Evolutionary conservation across 2,888 invertebrate species (phyloP), one percentile per base, ranked within the genome.

Genomic region (Phasia obesa): DNA sequence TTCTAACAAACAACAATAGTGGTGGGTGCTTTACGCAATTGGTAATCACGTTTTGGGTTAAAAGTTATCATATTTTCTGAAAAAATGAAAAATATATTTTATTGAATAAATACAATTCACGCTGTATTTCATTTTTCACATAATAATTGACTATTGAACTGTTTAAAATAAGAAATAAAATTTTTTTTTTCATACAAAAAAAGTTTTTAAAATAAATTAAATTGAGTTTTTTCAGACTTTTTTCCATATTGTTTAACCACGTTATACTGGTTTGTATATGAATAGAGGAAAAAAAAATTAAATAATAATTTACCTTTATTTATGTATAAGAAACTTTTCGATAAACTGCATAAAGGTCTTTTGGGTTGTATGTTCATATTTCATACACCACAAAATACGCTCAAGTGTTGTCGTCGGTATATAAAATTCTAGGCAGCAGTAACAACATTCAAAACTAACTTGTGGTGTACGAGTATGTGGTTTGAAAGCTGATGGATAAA

Each of bases 321-420:
- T 79, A 76, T 75, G 71, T 67, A 17, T 44, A 62, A 49, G 23
- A 79, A 44, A 70, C 74, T 75, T 74, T 78, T 70, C 59, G 76
- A 65, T 80, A 65, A 78, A 59, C 71, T 74, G 82, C 70, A 60
- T 77, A 77, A 59, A 79, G 79, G 82, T 79, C 73, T 79, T 81
- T 73, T 70, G 73, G 73, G 73, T 73, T 71, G 64, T 59, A 49
- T 69, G 71, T 59, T 73, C 31, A 71, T 81, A 84, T 81, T 78
- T 81, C 85, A 81, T 85, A 53, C 64, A 78, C 60, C 44, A 42
- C 75, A 65, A 57, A 70, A 27, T 70, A 27, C 23, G 27, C 7
- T 64, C 74, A 74, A 67, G 70, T 78, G 81, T 55, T 73, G 27
- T 53, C 4, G 27, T 53, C 4, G 55, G n/a, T 25, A 25, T 57